These are phyloP conservation scores for Lathronympha strigana DNA, from an alignment of 2,888 invertebrate genomes.

Conservation along the genomic window DNA sequence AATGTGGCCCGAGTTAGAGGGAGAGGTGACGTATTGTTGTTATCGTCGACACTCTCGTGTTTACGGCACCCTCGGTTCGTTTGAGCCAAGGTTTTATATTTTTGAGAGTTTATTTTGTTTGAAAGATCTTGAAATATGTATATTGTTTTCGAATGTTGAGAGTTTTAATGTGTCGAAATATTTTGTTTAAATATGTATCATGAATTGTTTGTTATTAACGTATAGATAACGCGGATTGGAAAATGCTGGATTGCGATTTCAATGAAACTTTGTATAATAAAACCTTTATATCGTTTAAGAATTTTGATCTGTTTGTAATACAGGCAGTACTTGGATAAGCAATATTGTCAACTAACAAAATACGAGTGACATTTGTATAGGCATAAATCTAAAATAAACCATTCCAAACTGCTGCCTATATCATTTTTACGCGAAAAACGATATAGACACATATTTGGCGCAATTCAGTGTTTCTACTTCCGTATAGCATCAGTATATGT, in stretches of 20 bases:
- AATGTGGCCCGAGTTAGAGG: slow-evolving; percentile 60
- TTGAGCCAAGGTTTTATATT: slow-evolving; percentile 47
- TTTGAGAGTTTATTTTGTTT: slow-evolving; percentile 67
- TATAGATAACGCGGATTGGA: slow-evolving; percentile 1
- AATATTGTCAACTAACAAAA: background rate
- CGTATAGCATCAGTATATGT: slow-evolving; percentile 14
- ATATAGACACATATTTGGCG: background rate
- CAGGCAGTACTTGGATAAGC: too few species aligned
- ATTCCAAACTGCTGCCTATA: background rate
- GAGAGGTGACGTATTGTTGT: slow-evolving; percentile 54
- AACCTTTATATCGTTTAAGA: background rate
- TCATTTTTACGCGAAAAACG: background rate
- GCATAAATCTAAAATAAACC: background rate
- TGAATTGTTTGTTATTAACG: slow-evolving; percentile 11
- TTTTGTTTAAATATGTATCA: slow-evolving; percentile 20
- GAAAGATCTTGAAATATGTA: slow-evolving; percentile 48
- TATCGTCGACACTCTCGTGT: slow-evolving; percentile 60
- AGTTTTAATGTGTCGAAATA: slow-evolving; percentile 47
- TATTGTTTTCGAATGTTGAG: slow-evolving; percentile 49
- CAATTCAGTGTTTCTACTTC: background rate
- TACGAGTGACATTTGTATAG: background rate
- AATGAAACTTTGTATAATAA: background rate
- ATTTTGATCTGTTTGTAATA: background rate
- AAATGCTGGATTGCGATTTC: slow-evolving; percentile 10
- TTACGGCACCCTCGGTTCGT: slow-evolving; percentile 52